phyloP scores from a whole-genome alignment of 2,113 vertebrate genomes.

The Ceratotherium simum region DNA sequence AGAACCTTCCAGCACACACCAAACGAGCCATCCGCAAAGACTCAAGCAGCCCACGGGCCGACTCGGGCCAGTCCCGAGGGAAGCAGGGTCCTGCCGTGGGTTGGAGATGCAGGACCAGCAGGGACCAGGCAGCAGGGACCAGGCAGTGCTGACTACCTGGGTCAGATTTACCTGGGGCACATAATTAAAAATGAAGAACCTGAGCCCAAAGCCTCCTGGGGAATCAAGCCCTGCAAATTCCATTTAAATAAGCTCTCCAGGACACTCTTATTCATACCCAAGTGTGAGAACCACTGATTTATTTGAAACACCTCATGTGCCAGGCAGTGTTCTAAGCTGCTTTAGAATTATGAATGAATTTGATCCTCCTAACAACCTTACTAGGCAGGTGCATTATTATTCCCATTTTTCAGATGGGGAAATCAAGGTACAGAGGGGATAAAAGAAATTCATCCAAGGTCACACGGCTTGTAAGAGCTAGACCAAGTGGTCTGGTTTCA shows the following conservation, averaged over 20 bases:
- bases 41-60: neutral
- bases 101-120: accelerated
- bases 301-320: neutral
- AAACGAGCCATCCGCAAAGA: neutral
- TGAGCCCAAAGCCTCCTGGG: neutral
- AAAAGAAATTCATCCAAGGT: neutral
- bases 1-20: neutral
- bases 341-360: neutral
- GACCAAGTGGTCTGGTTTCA: neutral
- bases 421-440: neutral
- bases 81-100: no score
- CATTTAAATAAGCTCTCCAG: neutral
- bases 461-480: neutral
- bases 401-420: neutral
- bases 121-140: no score
- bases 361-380: neutral
- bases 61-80: no score
- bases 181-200: neutral
- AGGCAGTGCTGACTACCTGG: neutral
- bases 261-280: neutral
- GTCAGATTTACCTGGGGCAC: neutral
- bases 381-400: neutral
- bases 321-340: neutral
- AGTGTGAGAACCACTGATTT: neutral
- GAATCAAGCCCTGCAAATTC: neutral